phyloP scores from a whole-genome alignment of 2,888 invertebrate species.

The Dione vanillae region DNA sequence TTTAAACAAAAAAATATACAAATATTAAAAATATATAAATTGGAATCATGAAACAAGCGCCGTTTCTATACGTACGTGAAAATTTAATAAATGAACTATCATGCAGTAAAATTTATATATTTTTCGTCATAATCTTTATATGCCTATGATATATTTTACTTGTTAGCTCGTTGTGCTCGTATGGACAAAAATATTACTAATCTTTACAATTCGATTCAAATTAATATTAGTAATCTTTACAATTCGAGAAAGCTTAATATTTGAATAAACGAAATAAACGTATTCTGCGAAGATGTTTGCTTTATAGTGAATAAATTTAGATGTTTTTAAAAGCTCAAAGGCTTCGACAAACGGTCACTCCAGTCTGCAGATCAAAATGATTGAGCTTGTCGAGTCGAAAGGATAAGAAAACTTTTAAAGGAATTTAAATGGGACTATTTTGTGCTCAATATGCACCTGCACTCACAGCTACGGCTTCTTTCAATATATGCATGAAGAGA shows the following conservation, averaged over 20 bases:
- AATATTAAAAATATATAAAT: not conserved
- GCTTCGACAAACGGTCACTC: slow-evolving; percentile 19
- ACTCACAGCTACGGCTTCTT: slow-evolving; percentile 6
- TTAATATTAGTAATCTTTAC: not conserved
- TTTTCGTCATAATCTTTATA: not conserved
- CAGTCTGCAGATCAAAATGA: slow-evolving; percentile 19
- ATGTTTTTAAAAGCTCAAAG: slow-evolving; percentile 11
- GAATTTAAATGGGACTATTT: slow-evolving; percentile 32
- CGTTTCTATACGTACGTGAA: not conserved
- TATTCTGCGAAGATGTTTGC: slow-evolving; percentile 2
- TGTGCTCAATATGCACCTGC: slow-evolving; percentile 27
- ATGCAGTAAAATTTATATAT: not conserved
- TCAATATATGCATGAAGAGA: slow-evolving; percentile 7
- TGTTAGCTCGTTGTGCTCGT: not conserved
- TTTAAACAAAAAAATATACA: not conserved
- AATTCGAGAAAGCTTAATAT: not conserved
- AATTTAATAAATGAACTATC: not conserved
- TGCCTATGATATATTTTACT: not conserved
- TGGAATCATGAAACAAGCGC: too few species aligned
- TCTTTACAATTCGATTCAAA: not conserved
- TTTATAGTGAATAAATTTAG: slow-evolving; percentile 19
- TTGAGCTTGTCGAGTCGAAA: slow-evolving; percentile 25
- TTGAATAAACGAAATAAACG: not conserved
- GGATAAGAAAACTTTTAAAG: slow-evolving; percentile 27
- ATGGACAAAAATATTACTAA: not conserved